These are phyloP conservation scores for Chlamydotis undulata DNA, from an alignment of 2,113 vertebrate species.

Conservation along the genomic window DNA sequence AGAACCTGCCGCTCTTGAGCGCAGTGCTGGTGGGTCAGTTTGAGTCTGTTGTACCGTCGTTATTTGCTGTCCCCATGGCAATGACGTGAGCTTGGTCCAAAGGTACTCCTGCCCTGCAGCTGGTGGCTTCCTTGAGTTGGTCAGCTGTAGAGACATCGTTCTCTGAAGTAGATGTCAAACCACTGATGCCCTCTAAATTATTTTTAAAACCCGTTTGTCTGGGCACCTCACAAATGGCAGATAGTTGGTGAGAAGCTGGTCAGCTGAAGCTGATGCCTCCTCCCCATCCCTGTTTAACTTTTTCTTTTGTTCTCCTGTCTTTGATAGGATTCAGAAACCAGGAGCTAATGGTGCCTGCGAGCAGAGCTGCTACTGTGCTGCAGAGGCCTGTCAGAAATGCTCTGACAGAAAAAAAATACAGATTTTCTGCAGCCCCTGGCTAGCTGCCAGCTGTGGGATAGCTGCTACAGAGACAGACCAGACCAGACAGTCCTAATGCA, in stretches of 20 bases:
- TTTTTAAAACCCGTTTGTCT: neutral
- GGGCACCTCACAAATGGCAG: neutral
- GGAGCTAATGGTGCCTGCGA: neutral
- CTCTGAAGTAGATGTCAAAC: neutral
- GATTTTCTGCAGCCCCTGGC: neutral
- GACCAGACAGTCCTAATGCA: neutral
- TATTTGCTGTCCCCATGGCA: neutral
- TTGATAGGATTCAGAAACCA: neutral
- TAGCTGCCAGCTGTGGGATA: neutral
- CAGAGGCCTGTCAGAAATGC: neutral
- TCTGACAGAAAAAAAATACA: neutral
- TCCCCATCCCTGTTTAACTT: neutral
- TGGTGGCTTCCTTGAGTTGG: neutral
- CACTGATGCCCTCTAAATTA: neutral
- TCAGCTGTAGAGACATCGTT: neutral
- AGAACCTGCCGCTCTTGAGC: neutral
- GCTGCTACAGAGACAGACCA: neutral
- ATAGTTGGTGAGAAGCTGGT: neutral
- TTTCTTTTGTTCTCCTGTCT: neutral
- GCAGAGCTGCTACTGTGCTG: neutral
- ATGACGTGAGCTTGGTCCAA: neutral
- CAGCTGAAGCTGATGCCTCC: neutral
- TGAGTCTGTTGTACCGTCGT: rapidly evolving
- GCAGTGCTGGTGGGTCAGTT: too few relatives aligned
- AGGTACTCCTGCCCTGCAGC: neutral